These are phyloP conservation scores for Neodon shergylaensis DNA, from an alignment of 2,113 vertebrate species.

Conservation along the genomic window DNA sequence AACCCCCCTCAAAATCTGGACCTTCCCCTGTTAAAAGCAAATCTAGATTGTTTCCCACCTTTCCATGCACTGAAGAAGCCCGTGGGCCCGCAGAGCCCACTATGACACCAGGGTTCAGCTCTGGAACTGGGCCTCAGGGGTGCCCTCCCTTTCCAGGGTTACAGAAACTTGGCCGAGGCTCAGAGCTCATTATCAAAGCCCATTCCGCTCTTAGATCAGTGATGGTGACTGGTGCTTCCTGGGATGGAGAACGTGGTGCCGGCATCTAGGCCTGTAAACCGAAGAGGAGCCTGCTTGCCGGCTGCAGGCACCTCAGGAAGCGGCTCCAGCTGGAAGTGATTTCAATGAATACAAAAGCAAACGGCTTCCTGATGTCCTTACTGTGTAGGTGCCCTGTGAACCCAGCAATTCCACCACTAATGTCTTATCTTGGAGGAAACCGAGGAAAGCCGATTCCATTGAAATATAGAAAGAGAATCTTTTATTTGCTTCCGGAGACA, in stretches of 20 bases:
- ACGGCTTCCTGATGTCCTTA: not conserved
- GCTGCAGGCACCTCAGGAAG: not conserved
- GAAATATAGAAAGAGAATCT: not conserved
- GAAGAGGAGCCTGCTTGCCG: not conserved
- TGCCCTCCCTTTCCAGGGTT: not conserved
- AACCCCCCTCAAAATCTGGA: not conserved
- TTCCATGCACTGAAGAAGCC: not conserved
- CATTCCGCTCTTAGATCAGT: too few species aligned
- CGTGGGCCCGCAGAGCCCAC: not conserved
- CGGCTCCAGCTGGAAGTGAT: not conserved
- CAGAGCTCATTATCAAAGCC: not conserved
- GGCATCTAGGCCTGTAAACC: too few species aligned
- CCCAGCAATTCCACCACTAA: not conserved
- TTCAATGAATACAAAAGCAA: not conserved
- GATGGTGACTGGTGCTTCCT: not conserved
- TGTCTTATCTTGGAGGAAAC: not conserved
- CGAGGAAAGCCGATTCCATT: not conserved
- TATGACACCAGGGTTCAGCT: not conserved
- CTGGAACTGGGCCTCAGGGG: not conserved
- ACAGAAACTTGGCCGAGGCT: not conserved
- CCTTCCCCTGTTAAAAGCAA: not conserved
- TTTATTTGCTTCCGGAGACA: slow-evolving; percentile 50
- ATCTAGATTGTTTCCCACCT: not conserved
- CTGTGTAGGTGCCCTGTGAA: not conserved
- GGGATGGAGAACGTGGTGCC: rapidly evolving